Conservation (phyloP, 2,797 vertebrate species). For the Gambusia yucatana region DNA sequence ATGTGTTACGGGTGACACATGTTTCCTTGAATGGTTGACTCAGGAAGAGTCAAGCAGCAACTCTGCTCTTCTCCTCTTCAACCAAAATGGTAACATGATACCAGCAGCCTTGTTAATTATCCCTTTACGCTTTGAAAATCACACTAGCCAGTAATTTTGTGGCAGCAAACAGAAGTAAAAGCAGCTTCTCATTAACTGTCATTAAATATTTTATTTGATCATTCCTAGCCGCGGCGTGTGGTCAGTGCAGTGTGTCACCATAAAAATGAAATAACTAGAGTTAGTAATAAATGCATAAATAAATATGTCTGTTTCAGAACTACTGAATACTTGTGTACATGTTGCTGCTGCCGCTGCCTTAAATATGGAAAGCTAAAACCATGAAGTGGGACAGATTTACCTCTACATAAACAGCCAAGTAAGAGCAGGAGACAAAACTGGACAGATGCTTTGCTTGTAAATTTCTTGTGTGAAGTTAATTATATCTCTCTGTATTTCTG, state of each 20-base stretch:
- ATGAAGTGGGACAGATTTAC: not conserved
- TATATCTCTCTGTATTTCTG: not conserved
- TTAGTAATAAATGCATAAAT: too few species aligned
- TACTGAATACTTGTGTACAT: not conserved
- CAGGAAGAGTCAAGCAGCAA: not conserved
- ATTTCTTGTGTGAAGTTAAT: not conserved
- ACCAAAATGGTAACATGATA: not conserved
- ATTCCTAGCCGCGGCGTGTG: not conserved
- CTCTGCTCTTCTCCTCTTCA: not conserved
- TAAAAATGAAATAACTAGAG: not conserved
- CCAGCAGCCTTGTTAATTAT: not conserved
- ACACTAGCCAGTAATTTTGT: not conserved
- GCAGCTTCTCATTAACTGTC: not conserved
- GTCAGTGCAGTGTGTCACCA: not conserved
- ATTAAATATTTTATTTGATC: not conserved
- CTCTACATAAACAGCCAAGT: not conserved
- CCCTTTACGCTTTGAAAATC: not conserved
- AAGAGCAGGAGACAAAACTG: not conserved
- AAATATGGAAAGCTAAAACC: not conserved
- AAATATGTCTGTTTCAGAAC: not conserved
- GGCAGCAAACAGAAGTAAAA: not conserved
- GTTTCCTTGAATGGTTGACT: not conserved
- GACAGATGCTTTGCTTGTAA: not conserved
- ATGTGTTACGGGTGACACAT: not conserved
- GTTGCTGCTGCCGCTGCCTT: not conserved